Evolutionary conservation across 1,140 invertebrate species (phyloP), one percentile per base, ranked within the genome.

Genomic region (Anoplophora glabripennis): DNA sequence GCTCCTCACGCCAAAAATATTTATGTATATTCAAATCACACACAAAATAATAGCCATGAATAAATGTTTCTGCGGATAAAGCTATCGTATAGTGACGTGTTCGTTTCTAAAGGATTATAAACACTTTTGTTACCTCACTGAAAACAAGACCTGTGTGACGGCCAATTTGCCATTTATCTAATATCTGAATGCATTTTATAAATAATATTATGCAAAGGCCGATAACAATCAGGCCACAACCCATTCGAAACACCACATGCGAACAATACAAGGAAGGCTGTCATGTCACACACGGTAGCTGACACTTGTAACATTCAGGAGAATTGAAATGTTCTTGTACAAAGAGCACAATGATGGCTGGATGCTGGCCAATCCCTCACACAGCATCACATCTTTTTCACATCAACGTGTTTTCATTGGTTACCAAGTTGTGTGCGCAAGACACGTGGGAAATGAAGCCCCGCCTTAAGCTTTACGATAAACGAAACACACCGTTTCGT

Each of bases 281-380:
- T 73, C 72, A 72, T 72, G 72, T 72, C 69, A 71, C 70, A 72
- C 65, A 69, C 70, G 63, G 67, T 72, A 72, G 68, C 70, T 69
- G 70, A 72, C 70, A 73, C 63, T 67, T 68, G 68, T 72, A 71
- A 64, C 69, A 68, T 73, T 73, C 66, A 60, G 61, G 33, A 46
- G 57, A 66, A 73, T 73, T 72, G 70, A 73, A 72, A 72, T 70
- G 70, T 73, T 73, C 58, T 60, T 51, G 53, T 28, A 18, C 53
- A 68, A 67, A 57, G 35, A 38, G 42, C 61, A 64, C 70, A 73
- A 73, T 73, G 68, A 70, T 73, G 72, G 72, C 68, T 73, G 70
- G 67, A 68, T 70, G 58, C 70, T 67, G 64, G 57, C 72, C 72
- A 73, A 73, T 73, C 57, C 59, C 51, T 59, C 54, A 37, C 41